These are phyloP conservation scores for Dexiosoma caninum DNA, from an alignment of 2,888 invertebrate genomes.

Conservation along the genomic window DNA sequence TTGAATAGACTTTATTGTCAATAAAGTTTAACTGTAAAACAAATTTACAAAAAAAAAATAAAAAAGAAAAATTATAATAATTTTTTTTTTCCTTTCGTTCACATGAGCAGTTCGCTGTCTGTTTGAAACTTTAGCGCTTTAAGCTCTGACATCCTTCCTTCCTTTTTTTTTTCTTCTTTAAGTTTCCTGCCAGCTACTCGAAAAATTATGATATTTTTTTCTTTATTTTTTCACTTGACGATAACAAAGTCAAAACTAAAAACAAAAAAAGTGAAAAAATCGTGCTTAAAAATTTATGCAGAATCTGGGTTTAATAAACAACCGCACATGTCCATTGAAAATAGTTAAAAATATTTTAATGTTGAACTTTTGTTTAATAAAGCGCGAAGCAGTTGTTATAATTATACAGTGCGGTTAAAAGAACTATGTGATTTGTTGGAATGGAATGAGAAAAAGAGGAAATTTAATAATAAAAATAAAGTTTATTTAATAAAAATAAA, in stretches of 20 bases:
- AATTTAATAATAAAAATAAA: too few species aligned
- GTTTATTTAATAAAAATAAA: too few species aligned
- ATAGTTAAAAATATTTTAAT: too few species aligned
- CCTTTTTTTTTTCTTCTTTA: too few species aligned
- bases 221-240: neutral
- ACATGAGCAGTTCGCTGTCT: conserved; percentile 30
- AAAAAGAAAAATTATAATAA: too few species aligned
- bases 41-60: neutral
- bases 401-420: too few species aligned
- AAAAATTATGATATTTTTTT: neutral
- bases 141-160: conserved; percentile 30
- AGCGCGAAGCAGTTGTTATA: too few species aligned
- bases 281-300: conserved; percentile 27
- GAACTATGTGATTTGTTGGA: too few species aligned
- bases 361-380: too few species aligned
- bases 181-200: conserved; percentile 33
- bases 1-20: neutral
- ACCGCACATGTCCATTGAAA: neutral
- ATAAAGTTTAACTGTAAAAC: neutral
- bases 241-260: conserved; percentile 11
- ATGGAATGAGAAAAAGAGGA: too few species aligned
- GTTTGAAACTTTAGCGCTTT: conserved; percentile 34
- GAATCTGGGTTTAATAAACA: neutral
- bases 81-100: neutral
- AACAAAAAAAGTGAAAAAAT: neutral